Base-by-base conservation (phyloP, 2,888 invertebrate genomes). In the Nymphalis urticae region DNA sequence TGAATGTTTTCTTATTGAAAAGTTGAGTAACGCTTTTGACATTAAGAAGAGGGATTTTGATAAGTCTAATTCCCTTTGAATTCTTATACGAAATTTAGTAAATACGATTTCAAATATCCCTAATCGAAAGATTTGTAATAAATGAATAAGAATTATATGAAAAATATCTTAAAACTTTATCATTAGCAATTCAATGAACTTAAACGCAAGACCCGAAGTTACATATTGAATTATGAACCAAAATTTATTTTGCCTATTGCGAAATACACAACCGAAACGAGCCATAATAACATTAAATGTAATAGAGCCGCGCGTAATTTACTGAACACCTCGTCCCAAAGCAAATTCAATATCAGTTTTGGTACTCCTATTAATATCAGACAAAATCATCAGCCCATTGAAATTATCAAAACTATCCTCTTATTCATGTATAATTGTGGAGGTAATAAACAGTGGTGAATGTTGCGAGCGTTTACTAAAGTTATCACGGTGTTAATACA, bases 401-500 rank as follows among this genome's bases (percentile, higher is more conserved):
- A 87, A 89, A 86, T 90, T 86, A 87, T 86, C 84, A 85, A 86
- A 90, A 89, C 87, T 86, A 86, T 84, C 82, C 81, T 79, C 77
- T 85, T 81, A 79, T 77, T 84, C 80, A 79, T 76, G 77, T 80
- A 83, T 87, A 85, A 89, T 88, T 87, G 86, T 80, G 81, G 77
- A 82, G 81, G 83, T 85, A 79, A 81, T 78, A 78, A 76, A 75
- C 75, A 71, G 64, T 74, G 76, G 77, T 75, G 79, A 76, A 76
- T 75, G 76, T 77, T 51, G 51, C 6, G 2, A 53, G 24, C 54
- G 78, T 71, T 82, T 76, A 83, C 83, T 85, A 82, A 87, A 90
- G 85, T 89, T 88, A 90, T 87, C 87, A 85, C 83, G 78, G 82
- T 85, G 87, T 87, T 89, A 89, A 88, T 88, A 86, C 85, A 85